Percentiles rank a stretch among this genome's conserved stretches.
Conservation (phyloP, 1,140 invertebrate species). For the Lucilia cuprina region DNA sequence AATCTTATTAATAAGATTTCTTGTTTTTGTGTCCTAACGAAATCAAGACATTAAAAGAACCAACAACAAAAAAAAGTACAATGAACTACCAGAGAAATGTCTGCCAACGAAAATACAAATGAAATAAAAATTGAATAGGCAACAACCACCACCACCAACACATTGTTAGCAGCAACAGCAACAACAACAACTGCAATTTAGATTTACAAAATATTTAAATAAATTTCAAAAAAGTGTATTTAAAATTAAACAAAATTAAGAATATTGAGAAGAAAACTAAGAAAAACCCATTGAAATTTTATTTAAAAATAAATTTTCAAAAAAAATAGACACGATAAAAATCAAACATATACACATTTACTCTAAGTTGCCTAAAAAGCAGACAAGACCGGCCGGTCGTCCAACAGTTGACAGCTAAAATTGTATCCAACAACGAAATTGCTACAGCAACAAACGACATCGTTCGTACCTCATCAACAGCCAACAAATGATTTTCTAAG, state of each 20-base stretch:
- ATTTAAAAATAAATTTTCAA: not conserved
- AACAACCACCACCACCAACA: not conserved
- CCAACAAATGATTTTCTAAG: not conserved
- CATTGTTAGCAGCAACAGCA: not conserved
- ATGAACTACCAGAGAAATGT: not conserved
- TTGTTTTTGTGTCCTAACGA: too few species aligned
- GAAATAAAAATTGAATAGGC: not conserved
- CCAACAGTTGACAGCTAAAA: not conserved
- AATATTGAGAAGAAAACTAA: not conserved
- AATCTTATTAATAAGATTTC: too few species aligned
- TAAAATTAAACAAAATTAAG: not conserved
- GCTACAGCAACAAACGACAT: not conserved
- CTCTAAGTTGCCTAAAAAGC: not conserved
- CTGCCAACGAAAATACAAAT: not conserved
- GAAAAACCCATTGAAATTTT: conserved; percentile 2
- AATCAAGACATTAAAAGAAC: not conserved
- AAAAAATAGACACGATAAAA: not conserved
- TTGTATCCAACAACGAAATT: too few species aligned
- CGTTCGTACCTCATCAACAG: not conserved
- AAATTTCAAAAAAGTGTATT: not conserved
- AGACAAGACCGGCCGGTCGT: not conserved
- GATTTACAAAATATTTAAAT: not conserved
- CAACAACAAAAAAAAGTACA: not conserved
- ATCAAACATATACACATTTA: not conserved
- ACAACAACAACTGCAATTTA: not conserved